Conservation (phyloP, 2,888 invertebrate species). For the Eilema sororculum region DNA sequence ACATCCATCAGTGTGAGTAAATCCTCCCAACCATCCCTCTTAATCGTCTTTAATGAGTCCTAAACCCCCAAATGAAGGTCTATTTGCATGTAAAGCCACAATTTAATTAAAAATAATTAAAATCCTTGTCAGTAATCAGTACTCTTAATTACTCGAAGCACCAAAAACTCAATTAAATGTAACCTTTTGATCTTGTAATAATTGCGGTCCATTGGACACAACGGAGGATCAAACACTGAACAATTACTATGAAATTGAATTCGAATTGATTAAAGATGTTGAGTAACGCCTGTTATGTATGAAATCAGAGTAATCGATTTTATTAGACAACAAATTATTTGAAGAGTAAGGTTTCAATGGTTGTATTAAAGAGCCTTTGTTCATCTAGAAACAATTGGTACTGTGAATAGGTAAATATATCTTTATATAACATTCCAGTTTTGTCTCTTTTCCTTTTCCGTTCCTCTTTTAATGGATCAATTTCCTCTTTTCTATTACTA, state of each 20-base stretch:
- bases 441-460: too few species aligned
- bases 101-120: conserved; percentile 27
- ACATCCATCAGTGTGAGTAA: conserved; percentile 1
- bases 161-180: conserved; percentile 38
- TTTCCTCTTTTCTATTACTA: too few species aligned
- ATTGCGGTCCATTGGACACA: conserved; percentile 47
- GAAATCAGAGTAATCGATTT: conserved; percentile 6
- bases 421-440: neutral
- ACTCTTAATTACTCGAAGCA: conserved; percentile 22
- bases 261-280: conserved; percentile 42
- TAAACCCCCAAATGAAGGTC: conserved; percentile 19
- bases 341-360: neutral
- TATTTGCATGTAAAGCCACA: conserved; percentile 16
- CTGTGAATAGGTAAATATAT: neutral
- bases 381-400: neutral
- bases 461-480: too few species aligned
- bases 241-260: conserved; percentile 46
- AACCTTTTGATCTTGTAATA: conserved; percentile 48
- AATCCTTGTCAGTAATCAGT: conserved; percentile 18
- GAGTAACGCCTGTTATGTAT: conserved; percentile 10
- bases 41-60: conserved; percentile 20
- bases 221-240: conserved; percentile 37
- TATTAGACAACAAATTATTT: neutral
- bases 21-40: conserved; percentile 13
- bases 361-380: neutral